Evolutionary conservation across 1,140 invertebrate genomes (phyloP).

Genomic region (Brachionus paranguensis): DNA sequence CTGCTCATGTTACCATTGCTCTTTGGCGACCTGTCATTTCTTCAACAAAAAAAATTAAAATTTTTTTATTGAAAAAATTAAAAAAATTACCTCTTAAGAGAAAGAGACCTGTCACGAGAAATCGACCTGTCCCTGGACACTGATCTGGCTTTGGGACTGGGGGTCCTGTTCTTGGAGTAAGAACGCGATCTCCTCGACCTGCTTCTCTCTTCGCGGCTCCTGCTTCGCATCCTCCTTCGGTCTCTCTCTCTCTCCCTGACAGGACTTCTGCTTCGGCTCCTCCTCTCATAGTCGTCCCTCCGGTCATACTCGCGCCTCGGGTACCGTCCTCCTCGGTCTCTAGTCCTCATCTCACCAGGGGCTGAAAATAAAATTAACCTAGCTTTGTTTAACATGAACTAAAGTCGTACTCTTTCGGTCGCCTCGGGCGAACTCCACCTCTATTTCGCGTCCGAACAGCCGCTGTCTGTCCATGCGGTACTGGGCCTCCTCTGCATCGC

Average conservation of each 20-base stretch:
- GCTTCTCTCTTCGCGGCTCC: not conserved
- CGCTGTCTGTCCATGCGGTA: constrained; percentile 54
- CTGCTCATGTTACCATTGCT: constrained; percentile 15
- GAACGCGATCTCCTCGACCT: not conserved
- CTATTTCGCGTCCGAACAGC: constrained; percentile 56
- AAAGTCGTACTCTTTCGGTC: constrained; percentile 58
- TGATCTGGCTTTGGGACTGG: constrained; percentile 1
- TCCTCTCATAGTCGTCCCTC: not conserved
- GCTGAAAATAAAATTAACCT: not conserved
- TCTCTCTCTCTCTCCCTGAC: not conserved
- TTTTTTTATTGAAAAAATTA: not conserved
- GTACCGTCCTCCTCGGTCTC: not conserved
- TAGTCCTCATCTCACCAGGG: constrained; percentile 11
- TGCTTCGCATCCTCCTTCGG: not conserved
- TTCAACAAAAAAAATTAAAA: not conserved
- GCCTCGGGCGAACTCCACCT: constrained; percentile 60
- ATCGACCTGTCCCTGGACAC: not conserved
- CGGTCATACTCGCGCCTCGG: not conserved
- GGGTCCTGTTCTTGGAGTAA: constrained; percentile 16
- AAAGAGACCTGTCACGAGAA: not conserved
- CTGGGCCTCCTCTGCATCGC: constrained; percentile 59
- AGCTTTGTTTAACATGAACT: not conserved
- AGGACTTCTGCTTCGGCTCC: not conserved
- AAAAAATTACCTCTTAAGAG: not conserved
- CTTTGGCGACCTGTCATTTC: constrained; percentile 10